Conservation (phyloP, 30 jellyfish, hydroid and myxozoan genomes). For the Phacellophora camtschatica region DNA sequence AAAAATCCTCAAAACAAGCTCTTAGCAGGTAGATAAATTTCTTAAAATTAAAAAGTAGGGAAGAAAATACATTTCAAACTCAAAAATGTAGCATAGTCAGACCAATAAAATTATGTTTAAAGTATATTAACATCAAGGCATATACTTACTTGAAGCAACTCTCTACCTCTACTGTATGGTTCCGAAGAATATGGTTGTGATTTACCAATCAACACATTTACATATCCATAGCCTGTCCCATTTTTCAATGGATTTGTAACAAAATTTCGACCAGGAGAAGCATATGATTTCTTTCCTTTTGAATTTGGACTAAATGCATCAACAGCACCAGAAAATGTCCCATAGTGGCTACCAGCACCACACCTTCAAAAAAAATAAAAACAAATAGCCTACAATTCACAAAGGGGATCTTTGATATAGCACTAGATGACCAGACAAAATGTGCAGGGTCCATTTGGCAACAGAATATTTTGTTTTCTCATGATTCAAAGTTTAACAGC, state of each 20-base stretch:
- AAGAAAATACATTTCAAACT: too few relatives aligned
- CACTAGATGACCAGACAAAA: too few relatives aligned
- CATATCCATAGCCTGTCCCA: conserved; percentile 98
- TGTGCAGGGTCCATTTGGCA: too few relatives aligned
- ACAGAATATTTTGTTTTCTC: too few relatives aligned
- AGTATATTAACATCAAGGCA: too few relatives aligned
- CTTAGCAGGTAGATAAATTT: too few relatives aligned
- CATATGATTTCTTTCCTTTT: conserved; percentile 50
- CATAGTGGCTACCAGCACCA: conserved; percentile 97
- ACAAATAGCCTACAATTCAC: neutral
- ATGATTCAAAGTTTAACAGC: too few relatives aligned
- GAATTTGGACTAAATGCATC: conserved; percentile 71
- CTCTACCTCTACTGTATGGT: conserved; percentile 88
- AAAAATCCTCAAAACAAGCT: too few relatives aligned
- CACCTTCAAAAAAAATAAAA: conserved; percentile 35
- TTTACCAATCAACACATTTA: conserved; percentile 90
- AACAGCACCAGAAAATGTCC: conserved; percentile 91
- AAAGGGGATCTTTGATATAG: too few relatives aligned
- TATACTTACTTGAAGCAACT: conserved; percentile 70
- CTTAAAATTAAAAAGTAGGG: too few relatives aligned
- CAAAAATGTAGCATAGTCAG: too few relatives aligned
- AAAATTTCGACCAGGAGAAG: conserved; percentile 90
- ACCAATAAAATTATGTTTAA: too few relatives aligned
- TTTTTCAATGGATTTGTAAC: conserved; percentile 82
- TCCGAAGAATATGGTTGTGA: conserved; percentile 87